These are phyloP conservation scores for Ichneumoninae sp. DNA, from an alignment of 2,888 invertebrate genomes.

Conservation along the genomic window DNA sequence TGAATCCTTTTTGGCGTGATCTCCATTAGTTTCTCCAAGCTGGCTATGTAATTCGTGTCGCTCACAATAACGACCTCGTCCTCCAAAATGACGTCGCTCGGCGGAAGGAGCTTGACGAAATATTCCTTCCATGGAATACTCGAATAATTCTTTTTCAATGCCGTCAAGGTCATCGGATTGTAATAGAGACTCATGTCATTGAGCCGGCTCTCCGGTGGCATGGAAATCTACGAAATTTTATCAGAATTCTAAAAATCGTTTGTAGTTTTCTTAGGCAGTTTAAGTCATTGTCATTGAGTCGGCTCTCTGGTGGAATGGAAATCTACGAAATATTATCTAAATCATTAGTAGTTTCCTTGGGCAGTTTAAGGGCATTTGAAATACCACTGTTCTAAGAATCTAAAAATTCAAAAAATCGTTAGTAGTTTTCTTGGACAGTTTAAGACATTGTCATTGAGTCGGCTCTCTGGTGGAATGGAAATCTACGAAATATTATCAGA, in stretches of 20 bases:
- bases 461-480: too few species aligned
- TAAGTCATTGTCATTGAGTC: too few species aligned
- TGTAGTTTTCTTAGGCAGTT: background rate
- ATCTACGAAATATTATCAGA: too few species aligned
- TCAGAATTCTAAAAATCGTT: background rate
- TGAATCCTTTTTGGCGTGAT: conserved; percentile 87
- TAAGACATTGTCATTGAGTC: too few species aligned
- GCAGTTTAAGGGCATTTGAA: too few species aligned
- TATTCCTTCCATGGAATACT: conserved; percentile 93
- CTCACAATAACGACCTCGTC: conserved; percentile 92
- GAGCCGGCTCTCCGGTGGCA: conserved; percentile 94
- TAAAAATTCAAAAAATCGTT: too few species aligned
- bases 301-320: too few species aligned
- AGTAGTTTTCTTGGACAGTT: too few species aligned
- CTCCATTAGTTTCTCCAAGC: conserved; percentile 87
- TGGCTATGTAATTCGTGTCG: conserved; percentile 91
- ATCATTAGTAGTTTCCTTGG: background rate
- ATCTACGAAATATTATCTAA: too few species aligned
- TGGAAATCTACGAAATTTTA: conserved; percentile 72
- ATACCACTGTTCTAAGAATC: too few species aligned
- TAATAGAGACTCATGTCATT: conserved; percentile 95
- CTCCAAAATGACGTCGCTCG: conserved; percentile 85
- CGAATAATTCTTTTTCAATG: conserved; percentile 91
- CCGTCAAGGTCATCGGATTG: conserved; percentile 94
- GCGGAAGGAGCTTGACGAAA: conserved; percentile 91